Evolutionary conservation across 2,113 vertebrate species (phyloP).

Genomic region (Lontra canadensis): DNA sequence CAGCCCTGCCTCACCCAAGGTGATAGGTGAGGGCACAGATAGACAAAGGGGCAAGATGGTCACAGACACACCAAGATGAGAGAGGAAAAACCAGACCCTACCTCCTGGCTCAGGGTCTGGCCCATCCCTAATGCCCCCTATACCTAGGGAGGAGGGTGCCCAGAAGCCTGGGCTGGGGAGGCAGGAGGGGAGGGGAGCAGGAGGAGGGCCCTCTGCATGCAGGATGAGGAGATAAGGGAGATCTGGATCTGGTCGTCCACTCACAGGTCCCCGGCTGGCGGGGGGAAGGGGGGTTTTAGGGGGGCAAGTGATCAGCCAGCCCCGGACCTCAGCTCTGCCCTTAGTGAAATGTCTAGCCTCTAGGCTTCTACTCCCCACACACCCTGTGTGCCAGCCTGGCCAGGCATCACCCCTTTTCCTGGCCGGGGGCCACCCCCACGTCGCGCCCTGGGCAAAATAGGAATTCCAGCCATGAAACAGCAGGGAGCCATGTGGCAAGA

Average conservation of each 20-base stretch:
- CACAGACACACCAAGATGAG: not conserved
- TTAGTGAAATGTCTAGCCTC: fast-evolving
- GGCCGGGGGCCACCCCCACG: not conserved
- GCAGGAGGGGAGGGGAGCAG: too few species aligned
- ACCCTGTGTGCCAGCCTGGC: not conserved
- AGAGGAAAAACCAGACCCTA: not conserved
- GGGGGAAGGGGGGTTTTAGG: not conserved
- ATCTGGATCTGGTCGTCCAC: not conserved
- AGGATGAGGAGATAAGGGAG: not conserved
- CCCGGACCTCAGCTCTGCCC: not conserved
- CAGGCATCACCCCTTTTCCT: not conserved
- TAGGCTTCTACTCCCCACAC: too few species aligned
- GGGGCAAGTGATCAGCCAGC: too few species aligned
- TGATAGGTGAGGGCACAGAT: not conserved
- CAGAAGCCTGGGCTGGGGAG: not conserved
- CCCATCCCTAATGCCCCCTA: fast-evolving
- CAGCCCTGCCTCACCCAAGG: not conserved
- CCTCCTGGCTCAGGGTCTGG: not conserved
- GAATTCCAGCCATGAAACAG: not conserved
- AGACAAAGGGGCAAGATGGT: not conserved
- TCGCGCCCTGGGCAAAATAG: not conserved
- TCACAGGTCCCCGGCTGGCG: not conserved
- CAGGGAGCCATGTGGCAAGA: not conserved
- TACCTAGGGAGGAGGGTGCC: too few species aligned
- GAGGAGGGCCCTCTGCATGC: fast-evolving